A percentile compares a stretch with the other conserved stretches of the same genome.
These are phyloP conservation scores for Lysandra coridon DNA, from an alignment of 2,888 invertebrate species.

Conservation along the genomic window DNA sequence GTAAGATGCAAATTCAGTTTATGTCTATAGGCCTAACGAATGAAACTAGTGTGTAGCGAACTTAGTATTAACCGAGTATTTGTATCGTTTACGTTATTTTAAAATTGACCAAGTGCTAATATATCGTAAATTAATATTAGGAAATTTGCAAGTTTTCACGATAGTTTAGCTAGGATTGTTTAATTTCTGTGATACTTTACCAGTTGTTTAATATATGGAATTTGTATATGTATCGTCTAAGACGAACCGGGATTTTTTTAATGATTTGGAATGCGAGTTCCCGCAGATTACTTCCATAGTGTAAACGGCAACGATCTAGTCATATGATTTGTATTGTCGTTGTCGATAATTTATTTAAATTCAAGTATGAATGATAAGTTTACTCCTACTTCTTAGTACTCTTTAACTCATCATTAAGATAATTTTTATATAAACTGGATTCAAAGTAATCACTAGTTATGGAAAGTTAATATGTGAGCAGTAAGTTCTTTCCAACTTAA, in stretches of 20 bases:
- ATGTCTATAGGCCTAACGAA: constrained; percentile 29
- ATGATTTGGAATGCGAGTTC: constrained; percentile 37
- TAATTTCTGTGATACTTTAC: constrained; percentile 81
- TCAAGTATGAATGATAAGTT: background rate
- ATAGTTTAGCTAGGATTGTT: constrained; percentile 77
- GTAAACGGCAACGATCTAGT: constrained; percentile 33
- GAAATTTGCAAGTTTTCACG: constrained; percentile 60
- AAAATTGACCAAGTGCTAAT: constrained; percentile 64
- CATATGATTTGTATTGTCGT: constrained; percentile 32
- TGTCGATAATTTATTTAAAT: constrained; percentile 17
- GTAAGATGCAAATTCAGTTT: background rate
- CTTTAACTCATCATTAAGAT: background rate
- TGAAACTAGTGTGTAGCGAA: constrained; percentile 33
- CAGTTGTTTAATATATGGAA: constrained; percentile 69
- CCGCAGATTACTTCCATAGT: background rate
- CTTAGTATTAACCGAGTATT: constrained; percentile 32
- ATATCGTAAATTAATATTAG: constrained; percentile 56
- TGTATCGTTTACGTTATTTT: constrained; percentile 31
- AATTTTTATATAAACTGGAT: background rate
- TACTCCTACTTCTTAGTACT: background rate
- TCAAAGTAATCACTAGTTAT: background rate
- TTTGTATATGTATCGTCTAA: constrained; percentile 56
- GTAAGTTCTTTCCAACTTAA: background rate
- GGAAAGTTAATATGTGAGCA: background rate
- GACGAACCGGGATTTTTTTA: constrained; percentile 41